Base-by-base conservation (phyloP, 1,140 invertebrate genomes). In the Danaus plexippus region DNA sequence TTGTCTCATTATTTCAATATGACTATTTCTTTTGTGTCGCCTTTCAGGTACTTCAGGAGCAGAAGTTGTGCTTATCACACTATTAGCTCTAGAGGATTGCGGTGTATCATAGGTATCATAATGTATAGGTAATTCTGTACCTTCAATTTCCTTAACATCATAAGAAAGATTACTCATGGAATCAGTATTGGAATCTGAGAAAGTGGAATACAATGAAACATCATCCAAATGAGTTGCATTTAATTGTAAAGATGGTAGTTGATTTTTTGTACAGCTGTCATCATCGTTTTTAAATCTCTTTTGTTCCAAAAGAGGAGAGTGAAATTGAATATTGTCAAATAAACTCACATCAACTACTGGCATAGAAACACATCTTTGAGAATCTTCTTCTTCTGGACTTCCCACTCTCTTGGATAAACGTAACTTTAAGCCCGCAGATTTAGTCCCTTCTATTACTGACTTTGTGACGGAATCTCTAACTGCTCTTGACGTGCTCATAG, bases 271-370 rank as follows among this genome's bases (percentile, higher is more conserved):
- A 43, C 18, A 12, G 12, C 49, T 47, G 44, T 66, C 61, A 44
- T 46, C 61, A 18, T 80, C 68, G 65, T 67, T 75, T 47, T 59
- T 55, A 48, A 67, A 66, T 51, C 64, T 72, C 46, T 82, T 83
- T 52, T 84, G 83, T 64, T 85, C 80, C 15, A 80, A 49, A 12
- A 82, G 59, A 11, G 83, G 83, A 13, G 80, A 85, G 54, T 85
- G 73, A 60, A 85, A 85, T 53, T 85, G 82, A 54, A 85, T 82
- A 51, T 84, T 85, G 45, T 85, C 79, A 72, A 85, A 85, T 9
- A 85, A 61, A 61, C 73, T 76, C 2, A 84, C 74, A 74, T 85
- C 82, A n/a, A 75, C 75, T 10, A 58, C 70, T 22, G 82, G 80
- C 80, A 85, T 77, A 11, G 82, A 85, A 11, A 69, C 67, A 67